Evolutionary conservation across 1,140 invertebrate genomes (phyloP), one percentile per base, ranked within the genome.

Genomic region (Dendrolimus punctatus): DNA sequence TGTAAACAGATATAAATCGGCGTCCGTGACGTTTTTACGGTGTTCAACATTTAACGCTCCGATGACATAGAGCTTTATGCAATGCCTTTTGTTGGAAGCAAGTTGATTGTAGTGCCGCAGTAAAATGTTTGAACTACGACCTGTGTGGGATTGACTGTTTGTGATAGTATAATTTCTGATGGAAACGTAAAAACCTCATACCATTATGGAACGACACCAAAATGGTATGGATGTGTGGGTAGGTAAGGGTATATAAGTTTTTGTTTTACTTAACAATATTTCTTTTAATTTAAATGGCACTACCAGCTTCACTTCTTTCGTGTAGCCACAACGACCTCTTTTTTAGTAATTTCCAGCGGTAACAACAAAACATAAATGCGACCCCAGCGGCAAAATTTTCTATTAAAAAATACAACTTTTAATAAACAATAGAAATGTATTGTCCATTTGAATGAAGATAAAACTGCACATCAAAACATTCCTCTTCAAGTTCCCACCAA

Each of bases 191-290:
- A 37, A 78, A 42, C 64, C 49, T 61, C 70, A 82, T 79, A 81
- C 78, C 76, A 85, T 81, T 76, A 88, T 88, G 87, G 87, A 88
- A 76, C 76, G 85, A 51, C 87, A 87, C 77, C 87, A 88, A 72
- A 87, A 87, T 80, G 87, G 87, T 82, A 87, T 88, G 77, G 87
- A 88, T 87, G 87, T 88, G 84, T 88, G 87, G 87, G 87, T 88
- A 88, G 87, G 87, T 88, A 87, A 87, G 87, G 84, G 75, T 78
- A 83, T 71, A 81, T 80, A 71, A 66, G 60, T 80, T 74, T 65
- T 74, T 69, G 68, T 73, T 55, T 66, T 61, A 65, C 61, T 65
- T 66, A 53, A 23, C 23, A 23, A 23, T 23, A 23, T 23, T 23
- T 23, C 23, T 23, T 23, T 23, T 23, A 2, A 23, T 2, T 23